Conservation (phyloP, 2,888 invertebrate genomes). For the Drosophila flavopinicola region DNA sequence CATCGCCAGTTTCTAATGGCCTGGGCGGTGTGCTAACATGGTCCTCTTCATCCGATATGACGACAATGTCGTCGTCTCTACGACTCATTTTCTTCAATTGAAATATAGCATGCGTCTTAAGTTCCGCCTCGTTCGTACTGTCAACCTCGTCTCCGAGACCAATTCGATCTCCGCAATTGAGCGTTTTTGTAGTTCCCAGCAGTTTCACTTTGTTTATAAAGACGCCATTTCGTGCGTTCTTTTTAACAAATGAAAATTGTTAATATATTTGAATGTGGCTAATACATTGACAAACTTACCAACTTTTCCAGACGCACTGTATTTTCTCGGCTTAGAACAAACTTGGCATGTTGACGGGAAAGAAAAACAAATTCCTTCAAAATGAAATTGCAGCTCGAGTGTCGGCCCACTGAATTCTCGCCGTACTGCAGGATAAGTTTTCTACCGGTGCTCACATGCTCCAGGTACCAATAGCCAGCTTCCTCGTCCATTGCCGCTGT, state of each 20-base stretch:
- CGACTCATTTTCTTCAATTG: constrained; percentile 29
- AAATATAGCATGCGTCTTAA: constrained; percentile 63
- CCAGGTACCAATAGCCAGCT: constrained; percentile 48
- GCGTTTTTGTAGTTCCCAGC: no score
- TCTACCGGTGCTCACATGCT: constrained; percentile 37
- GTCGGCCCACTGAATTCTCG: constrained; percentile 71
- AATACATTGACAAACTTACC: no score
- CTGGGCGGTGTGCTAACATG: not conserved
- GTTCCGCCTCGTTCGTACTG: no score
- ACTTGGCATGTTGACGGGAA: constrained; percentile 77
- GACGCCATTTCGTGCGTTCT: constrained; percentile 80
- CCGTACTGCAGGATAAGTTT: constrained; percentile 55
- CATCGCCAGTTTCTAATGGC: no score
- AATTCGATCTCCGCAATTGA: constrained; percentile 58
- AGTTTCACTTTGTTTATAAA: no score
- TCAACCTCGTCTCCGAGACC: constrained; percentile 69
- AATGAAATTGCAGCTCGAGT: constrained; percentile 55
- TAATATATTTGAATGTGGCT: no score
- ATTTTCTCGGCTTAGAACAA: constrained; percentile 54
- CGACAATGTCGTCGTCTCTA: constrained; percentile 1
- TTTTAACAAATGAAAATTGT: not conserved
- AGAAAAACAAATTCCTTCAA: constrained; percentile 58
- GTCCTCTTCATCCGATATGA: constrained; percentile 56
- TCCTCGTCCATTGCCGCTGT: constrained; percentile 10
- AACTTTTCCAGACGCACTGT: constrained; percentile 61